These are phyloP conservation scores for Campoplex nolae DNA, from an alignment of 2,888 invertebrate genomes.

Conservation along the genomic window DNA sequence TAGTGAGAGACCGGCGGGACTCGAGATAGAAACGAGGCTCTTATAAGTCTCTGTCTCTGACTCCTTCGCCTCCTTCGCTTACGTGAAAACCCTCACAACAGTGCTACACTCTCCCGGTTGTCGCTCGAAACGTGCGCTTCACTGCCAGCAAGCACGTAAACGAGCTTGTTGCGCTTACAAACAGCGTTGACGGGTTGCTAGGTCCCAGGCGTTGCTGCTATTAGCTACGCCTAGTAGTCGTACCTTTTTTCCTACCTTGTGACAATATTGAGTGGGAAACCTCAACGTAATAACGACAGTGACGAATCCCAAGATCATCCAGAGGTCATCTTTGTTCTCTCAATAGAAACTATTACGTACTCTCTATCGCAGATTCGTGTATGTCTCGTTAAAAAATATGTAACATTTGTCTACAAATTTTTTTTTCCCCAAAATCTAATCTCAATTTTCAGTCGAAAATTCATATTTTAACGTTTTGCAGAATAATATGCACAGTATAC, in stretches of 20 bases:
- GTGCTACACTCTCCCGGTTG: slow-evolving; percentile 9
- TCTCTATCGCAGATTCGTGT: too few species aligned
- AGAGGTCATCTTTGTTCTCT: too few species aligned
- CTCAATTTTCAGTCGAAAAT: too few species aligned
- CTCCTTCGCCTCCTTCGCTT: background rate
- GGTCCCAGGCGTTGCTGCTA: background rate
- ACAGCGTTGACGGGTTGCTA: background rate
- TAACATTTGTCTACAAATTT: too few species aligned
- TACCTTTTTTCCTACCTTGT: background rate
- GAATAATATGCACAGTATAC: too few species aligned
- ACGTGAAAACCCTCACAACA: background rate
- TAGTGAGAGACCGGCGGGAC: background rate
- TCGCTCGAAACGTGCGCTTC: background rate
- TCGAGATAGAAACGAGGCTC: slow-evolving; percentile 9
- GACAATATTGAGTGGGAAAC: background rate
- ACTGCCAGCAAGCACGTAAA: background rate
- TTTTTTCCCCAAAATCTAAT: too few species aligned
- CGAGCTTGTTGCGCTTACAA: background rate
- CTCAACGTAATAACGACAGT: background rate
- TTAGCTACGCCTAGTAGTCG: too few species aligned
- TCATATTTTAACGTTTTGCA: too few species aligned
- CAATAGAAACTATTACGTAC: too few species aligned
- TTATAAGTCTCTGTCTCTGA: background rate
- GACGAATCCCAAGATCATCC: background rate
- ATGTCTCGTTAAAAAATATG: too few species aligned